Base-by-base conservation (phyloP, 2,797 vertebrate species). In the Hippocampus kuda region DNA sequence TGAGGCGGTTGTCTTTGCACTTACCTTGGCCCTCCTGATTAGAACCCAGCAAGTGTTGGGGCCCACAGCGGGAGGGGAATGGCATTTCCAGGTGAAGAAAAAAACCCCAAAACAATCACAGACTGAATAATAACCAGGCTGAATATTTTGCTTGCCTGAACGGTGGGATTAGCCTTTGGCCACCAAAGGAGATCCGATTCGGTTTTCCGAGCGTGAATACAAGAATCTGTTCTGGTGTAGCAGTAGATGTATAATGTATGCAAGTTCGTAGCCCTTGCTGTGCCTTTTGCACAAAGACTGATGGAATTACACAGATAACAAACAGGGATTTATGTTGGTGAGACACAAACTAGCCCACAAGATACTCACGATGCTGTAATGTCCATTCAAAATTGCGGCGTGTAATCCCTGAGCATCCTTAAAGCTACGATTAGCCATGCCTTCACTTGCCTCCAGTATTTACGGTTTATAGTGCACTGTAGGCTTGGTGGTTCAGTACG, bases 131-230 rank as follows among this genome's bases (percentile, higher is more conserved):
- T 72, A 76, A 71, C 75, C 70, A 83, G 69, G 74, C 77, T 76
- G 77, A 81, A 79, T 81, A 82, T 80, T 72, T 78, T 26, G 26
- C 72, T 80, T 18, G n/a, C 76, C 68, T 70, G 79, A 78, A 75
- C 66, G 66, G 70, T 69, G 71, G 72, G 79, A 77, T 83, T 81
- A 81, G 71, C 75, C 72, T 76, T 79, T 74, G 78, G 72, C 77
- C 70, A 51, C 64, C 67, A 75, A 64, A 65, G 70, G 70, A 62
- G 54, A 79, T 77, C 59, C 68, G 67, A 11, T 75, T 74, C 7
- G 60, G 65, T 51, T 75, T 75, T 77, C 30, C 76, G 75, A 74
- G 54, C 62, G 70, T 44, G 76, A 76, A 76, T 71, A 75, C 75
- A 61, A 67, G 68, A 53, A 66, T 68, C 59, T 70, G 22, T 59